Evolutionary conservation across 2,888 invertebrate species (phyloP).

Genomic region (Idaea straminata): DNA sequence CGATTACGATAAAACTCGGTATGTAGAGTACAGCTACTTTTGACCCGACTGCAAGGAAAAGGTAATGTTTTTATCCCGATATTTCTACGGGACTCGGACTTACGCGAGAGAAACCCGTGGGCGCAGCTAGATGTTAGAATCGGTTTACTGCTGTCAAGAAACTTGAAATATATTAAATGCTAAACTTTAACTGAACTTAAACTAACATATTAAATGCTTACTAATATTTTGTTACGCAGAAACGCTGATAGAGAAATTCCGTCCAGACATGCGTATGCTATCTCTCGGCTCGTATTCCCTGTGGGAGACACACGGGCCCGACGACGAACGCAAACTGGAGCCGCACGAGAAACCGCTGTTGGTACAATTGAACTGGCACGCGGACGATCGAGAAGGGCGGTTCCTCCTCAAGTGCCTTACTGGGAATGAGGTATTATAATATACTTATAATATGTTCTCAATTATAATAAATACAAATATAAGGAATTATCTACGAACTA

Average conservation of each 20-base stretch:
- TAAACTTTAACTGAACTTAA: too few species aligned
- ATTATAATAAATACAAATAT: too few species aligned
- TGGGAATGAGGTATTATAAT: slow-evolving; percentile 84
- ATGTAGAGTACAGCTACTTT: too few species aligned
- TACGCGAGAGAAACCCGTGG: too few species aligned
- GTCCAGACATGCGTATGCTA: slow-evolving; percentile 99
- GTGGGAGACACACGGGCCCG: slow-evolving; percentile 87
- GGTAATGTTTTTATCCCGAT: too few species aligned
- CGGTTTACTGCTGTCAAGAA: too few species aligned
- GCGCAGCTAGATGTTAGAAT: too few species aligned
- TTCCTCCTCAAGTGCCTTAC: slow-evolving; percentile 95
- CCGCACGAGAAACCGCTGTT: slow-evolving; percentile 96
- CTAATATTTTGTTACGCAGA: slow-evolving; percentile 58
- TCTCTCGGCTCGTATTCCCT: slow-evolving; percentile 87
- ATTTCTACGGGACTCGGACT: too few species aligned
- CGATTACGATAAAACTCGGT: too few species aligned
- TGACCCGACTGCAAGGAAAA: too few species aligned
- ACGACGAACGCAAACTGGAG: slow-evolving; percentile 93
- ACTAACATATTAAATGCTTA: not conserved
- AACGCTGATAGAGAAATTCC: slow-evolving; percentile 98
- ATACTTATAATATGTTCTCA: too few species aligned
- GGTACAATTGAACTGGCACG: slow-evolving; percentile 99
- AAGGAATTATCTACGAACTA: too few species aligned
- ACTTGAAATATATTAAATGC: not conserved
- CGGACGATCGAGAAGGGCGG: slow-evolving; percentile 98